phyloP scores from a whole-genome alignment of 2,888 invertebrate genomes.

The Agonopterix alstromeriana region DNA sequence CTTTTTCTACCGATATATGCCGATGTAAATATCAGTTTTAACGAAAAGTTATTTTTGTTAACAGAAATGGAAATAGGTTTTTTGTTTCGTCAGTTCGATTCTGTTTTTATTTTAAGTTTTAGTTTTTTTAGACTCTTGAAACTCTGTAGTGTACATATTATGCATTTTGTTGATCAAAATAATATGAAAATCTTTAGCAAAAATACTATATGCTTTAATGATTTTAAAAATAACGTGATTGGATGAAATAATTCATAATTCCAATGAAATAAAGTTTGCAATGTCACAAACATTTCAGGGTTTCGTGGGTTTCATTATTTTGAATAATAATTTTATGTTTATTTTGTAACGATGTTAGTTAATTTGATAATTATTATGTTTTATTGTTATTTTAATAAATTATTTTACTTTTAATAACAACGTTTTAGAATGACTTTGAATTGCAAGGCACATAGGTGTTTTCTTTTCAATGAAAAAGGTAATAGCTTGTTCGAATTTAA shows the following conservation, averaged over 20 bases:
- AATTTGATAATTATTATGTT: conserved; percentile 33
- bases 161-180: background rate
- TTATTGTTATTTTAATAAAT: conserved; percentile 45
- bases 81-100: background rate
- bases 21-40: too few relatives aligned
- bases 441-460: too few relatives aligned
- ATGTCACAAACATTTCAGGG: conserved; percentile 8
- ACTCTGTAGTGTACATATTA: conserved; percentile 12
- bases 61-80: background rate
- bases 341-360: conserved; percentile 46
- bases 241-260: background rate
- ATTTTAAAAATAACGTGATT: background rate
- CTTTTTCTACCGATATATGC: too few relatives aligned
- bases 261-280: background rate
- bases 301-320: conserved; percentile 31
- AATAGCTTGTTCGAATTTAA: too few relatives aligned
- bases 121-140: conserved; percentile 18
- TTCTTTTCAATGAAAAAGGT: too few relatives aligned
- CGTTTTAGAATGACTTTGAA: background rate
- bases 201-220: background rate
- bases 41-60: background rate
- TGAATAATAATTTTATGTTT: conserved; percentile 42
- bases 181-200: background rate
- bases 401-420: conserved; percentile 29
- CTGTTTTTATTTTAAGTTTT: conserved; percentile 16